Base-by-base conservation (phyloP, 1,140 invertebrate genomes). In the Pogonomyrmex californicus region DNA sequence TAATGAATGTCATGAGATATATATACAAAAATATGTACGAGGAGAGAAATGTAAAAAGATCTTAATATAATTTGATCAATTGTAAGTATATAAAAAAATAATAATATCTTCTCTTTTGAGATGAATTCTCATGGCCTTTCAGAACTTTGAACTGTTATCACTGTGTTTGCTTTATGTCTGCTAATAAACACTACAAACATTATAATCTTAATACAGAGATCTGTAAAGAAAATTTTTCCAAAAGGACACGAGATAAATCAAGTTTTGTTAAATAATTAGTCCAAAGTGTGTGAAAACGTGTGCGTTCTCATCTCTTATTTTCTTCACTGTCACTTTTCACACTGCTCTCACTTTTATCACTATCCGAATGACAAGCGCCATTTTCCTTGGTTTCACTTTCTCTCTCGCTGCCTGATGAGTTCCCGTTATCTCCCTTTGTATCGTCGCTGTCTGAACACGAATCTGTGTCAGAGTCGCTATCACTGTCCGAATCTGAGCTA, bases 401-500 rank as follows among this genome's bases (percentile, higher is more conserved):
- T 0, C 88, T 90, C 2, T 94, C 91, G 75, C 89, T 91, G 33
- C 65, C 66, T 0, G 91, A 90, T 4, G 76, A 82, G 9, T 92
- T 92, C 0, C 54, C 78, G 54, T 90, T 88, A 7, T 87, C 86
- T 17, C 68, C 73, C 71, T 92, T 91, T 0, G 90, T 91, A n/a
- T 91, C 91, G 6, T 93, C 94, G 49, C 91, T 93, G 17, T 94
- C 92, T 2, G 93, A 93, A 36, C 91, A 93, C 44, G 94, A 94
- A 30, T 93, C 93, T 76, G 93, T 93, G 12, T 95, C 94, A 0
- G 94, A 94, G 33, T 94, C 93, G 83, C 94, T 95, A 30, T 95
- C 94, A 66, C 93, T 95, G 36, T 95, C 94, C 0, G 94, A 95
- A 75, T 95, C 94, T 1, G 94, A 95, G 0, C 93, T 95, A 90